A percentile compares a stretch with the other conserved stretches of the same genome.
These are phyloP conservation scores for Macrophya alboannulata DNA, from an alignment of 2,888 invertebrate species.

Conservation along the genomic window DNA sequence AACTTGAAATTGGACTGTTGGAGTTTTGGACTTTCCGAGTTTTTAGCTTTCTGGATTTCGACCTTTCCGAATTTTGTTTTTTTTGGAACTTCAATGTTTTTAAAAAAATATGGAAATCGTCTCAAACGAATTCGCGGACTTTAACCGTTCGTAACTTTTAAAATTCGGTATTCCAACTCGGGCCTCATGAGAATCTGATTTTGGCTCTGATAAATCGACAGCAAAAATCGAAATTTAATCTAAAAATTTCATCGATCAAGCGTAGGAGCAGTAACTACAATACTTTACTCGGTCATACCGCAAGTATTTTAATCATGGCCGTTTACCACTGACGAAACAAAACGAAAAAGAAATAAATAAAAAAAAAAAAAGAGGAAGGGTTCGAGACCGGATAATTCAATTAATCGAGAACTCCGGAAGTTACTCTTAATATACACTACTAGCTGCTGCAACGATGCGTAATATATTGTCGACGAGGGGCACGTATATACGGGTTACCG, in stretches of 20 bases:
- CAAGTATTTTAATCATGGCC: neutral
- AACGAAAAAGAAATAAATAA: conserved; percentile 63
- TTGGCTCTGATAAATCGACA: too few species aligned
- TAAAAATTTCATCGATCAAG: neutral
- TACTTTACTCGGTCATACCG: neutral
- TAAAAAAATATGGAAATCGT: too few species aligned
- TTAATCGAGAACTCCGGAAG: conserved; percentile 69
- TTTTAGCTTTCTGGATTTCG: too few species aligned
- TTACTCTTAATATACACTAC: conserved; percentile 46
- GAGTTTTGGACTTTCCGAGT: too few species aligned
- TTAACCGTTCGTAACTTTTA: too few species aligned
- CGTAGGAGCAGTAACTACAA: neutral
- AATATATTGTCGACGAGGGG: conserved; percentile 26
- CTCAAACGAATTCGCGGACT: too few species aligned
- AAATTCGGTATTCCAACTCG: too few species aligned
- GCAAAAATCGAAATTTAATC: too few species aligned
- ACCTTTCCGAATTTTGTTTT: too few species aligned
- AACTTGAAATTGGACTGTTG: too few species aligned
- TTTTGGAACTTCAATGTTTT: too few species aligned
- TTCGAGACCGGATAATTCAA: conserved; percentile 78
- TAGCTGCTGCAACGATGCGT: conserved; percentile 35
- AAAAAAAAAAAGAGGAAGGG: conserved; percentile 69
- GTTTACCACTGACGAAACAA: conserved; percentile 40
- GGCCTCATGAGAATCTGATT: too few species aligned
- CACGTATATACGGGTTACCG: neutral